Conservation (phyloP, 2,113 vertebrate species). For the Brachyhypopomus occidentalis region DNA sequence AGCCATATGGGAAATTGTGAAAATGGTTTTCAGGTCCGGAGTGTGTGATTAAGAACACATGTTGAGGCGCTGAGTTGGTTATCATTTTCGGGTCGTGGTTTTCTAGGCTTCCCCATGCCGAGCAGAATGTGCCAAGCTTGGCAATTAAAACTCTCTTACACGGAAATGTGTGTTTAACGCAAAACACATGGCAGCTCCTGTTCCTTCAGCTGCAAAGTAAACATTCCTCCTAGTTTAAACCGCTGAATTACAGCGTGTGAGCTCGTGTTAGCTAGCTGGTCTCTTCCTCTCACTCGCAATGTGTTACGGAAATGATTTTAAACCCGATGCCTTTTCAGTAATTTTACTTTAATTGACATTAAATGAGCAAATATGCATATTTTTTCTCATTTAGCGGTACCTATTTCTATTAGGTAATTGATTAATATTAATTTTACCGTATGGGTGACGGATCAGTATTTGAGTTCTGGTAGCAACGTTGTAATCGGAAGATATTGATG, state of each 20-base stretch:
- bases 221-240: slow-evolving; percentile 79
- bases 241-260: slow-evolving; percentile 64
- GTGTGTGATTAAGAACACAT: slow-evolving; percentile 88
- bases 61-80: slow-evolving; percentile 75
- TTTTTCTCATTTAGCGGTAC: too few relatives aligned
- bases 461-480: not conserved
- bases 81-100: slow-evolving; percentile 74
- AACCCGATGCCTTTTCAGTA: not conserved
- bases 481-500: slow-evolving; percentile 40
- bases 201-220: slow-evolving; percentile 90
- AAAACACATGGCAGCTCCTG: slow-evolving; percentile 85
- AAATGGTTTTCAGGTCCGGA: slow-evolving; percentile 86
- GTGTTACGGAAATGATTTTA: not conserved
- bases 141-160: slow-evolving; percentile 78
- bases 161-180: slow-evolving; percentile 83
- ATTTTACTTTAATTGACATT: not conserved
- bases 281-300: slow-evolving; percentile 17
- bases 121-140: slow-evolving; percentile 70
- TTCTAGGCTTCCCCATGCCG: slow-evolving; percentile 69
- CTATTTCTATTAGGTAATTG: not conserved
- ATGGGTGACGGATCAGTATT: not conserved
- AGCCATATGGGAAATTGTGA: slow-evolving; percentile 86
- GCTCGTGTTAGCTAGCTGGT: slow-evolving; percentile 45
- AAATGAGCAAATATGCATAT: not conserved
- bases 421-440: not conserved